phyloP scores from a whole-genome alignment of 2,888 invertebrate genomes.

The Piscicola geometra region DNA sequence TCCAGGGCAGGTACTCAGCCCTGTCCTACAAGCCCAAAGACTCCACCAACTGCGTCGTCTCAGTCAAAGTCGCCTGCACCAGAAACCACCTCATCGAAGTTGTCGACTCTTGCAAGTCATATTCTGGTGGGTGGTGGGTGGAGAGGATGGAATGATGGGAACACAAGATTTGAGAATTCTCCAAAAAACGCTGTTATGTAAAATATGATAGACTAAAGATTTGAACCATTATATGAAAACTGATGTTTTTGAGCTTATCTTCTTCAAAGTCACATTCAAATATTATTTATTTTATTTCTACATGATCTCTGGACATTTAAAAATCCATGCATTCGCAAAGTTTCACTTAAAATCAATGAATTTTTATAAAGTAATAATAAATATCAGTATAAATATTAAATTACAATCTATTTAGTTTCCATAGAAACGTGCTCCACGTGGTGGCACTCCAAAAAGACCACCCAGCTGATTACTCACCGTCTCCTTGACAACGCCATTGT shows the following conservation, averaged over 20 bases:
- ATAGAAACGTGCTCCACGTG: slow-evolving; percentile 4
- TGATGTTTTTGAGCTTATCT: no score
- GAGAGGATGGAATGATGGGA: neutral
- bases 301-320: no score
- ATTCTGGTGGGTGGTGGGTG: neutral
- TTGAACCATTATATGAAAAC: no score
- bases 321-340: no score
- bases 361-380: no score
- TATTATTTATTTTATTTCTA: no score
- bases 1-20: slow-evolving; percentile 7
- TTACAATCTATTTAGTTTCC: neutral
- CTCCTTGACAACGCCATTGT: slow-evolving; percentile 2
- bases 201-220: no score
- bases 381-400: neutral
- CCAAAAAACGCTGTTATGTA: no score
- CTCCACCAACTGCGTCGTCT: neutral
- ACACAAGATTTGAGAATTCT: no score
- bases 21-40: neutral
- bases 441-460: neutral
- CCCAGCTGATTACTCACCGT: slow-evolving; percentile 5
- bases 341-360: no score
- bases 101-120: neutral
- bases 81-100: neutral
- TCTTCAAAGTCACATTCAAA: no score
- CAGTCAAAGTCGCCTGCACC: neutral